phyloP scores from a whole-genome alignment of 2,797 vertebrate genomes.

The Typhlichthys subterraneus region DNA sequence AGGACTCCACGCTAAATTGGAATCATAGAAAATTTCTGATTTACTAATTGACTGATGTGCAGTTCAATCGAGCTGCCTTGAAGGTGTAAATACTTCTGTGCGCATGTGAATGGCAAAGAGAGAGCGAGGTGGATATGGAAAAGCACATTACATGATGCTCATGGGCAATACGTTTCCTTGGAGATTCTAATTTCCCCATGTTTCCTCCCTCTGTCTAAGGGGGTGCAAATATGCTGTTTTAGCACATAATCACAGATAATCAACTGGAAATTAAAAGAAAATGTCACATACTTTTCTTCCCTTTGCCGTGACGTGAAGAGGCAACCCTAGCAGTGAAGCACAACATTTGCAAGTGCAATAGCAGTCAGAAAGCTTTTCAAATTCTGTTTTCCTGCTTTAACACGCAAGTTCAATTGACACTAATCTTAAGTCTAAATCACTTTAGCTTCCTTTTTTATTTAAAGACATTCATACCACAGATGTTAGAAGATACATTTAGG shows the following conservation, averaged over 20 bases:
- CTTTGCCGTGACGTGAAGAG: conserved; percentile 38
- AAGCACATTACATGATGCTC: conserved; percentile 71
- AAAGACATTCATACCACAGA: conserved; percentile 58
- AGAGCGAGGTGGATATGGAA: conserved; percentile 73
- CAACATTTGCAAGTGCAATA: conserved; percentile 40
- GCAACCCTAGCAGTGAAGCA: conserved; percentile 35
- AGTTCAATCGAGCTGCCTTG: conserved; percentile 94
- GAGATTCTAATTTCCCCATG: conserved; percentile 66
- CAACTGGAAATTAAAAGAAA: conserved; percentile 75
- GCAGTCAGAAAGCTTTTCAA: conserved; percentile 52
- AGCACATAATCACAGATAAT: conserved; percentile 72
- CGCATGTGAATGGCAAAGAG: conserved; percentile 74
- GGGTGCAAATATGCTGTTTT: conserved; percentile 61
- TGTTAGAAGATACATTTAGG: conserved; percentile 61
- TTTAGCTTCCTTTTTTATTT: conserved; percentile 39
- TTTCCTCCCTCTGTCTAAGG: conserved; percentile 54
- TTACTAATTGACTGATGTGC: conserved; percentile 99
- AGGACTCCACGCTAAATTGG: conserved; percentile 95
- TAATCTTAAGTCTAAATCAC: conserved; percentile 54
- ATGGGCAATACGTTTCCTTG: conserved; percentile 79
- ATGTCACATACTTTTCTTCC: conserved; percentile 53
- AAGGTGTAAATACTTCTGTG: conserved; percentile 97
- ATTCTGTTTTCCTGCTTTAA: conserved; percentile 64
- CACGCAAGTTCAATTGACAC: conserved; percentile 58
- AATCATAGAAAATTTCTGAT: conserved; percentile 99